Conservation (phyloP, 2,888 invertebrate species). For the Parapristionchus giblindavisi region DNA sequence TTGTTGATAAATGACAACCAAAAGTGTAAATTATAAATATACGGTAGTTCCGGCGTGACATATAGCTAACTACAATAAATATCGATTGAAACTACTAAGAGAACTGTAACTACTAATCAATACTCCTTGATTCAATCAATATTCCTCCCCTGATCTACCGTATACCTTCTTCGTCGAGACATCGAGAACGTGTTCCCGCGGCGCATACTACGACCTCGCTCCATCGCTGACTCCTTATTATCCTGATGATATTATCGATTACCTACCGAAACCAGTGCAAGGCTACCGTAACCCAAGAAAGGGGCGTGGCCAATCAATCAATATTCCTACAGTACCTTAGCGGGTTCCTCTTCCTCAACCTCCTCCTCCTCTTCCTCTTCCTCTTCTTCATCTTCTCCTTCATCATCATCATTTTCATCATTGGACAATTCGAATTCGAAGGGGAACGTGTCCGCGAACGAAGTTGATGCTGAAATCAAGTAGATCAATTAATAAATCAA, state of each 20-base stretch:
- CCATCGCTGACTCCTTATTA: not conserved
- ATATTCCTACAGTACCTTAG: not conserved
- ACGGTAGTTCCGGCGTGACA: too few relatives aligned
- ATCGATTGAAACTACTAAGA: too few relatives aligned
- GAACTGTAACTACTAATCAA: too few relatives aligned
- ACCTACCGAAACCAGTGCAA: too few relatives aligned
- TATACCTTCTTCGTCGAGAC: too few relatives aligned
- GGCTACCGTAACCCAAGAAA: too few relatives aligned
- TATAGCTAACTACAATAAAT: too few relatives aligned
- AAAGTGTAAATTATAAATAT: too few relatives aligned
- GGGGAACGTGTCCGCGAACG: constrained; percentile 46
- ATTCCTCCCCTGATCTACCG: too few relatives aligned
- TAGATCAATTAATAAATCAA: not conserved
- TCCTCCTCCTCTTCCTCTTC: constrained; percentile 35
- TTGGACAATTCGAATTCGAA: constrained; percentile 41
- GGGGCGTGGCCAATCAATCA: too few relatives aligned
- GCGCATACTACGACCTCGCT: not conserved
- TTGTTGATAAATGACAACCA: too few relatives aligned
- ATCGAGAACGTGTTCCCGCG: constrained; percentile 12
- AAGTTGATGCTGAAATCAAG: constrained; percentile 44
- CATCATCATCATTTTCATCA: constrained; percentile 40
- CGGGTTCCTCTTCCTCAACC: not conserved
- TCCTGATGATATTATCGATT: constrained; percentile 2
- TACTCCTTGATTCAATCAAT: too few relatives aligned
- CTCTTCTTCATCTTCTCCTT: constrained; percentile 37